Percentiles rank a stretch among this genome's conserved stretches.
Evolutionary conservation across 2,888 invertebrate species (phyloP).

Genomic region (Auanema sp.): DNA sequence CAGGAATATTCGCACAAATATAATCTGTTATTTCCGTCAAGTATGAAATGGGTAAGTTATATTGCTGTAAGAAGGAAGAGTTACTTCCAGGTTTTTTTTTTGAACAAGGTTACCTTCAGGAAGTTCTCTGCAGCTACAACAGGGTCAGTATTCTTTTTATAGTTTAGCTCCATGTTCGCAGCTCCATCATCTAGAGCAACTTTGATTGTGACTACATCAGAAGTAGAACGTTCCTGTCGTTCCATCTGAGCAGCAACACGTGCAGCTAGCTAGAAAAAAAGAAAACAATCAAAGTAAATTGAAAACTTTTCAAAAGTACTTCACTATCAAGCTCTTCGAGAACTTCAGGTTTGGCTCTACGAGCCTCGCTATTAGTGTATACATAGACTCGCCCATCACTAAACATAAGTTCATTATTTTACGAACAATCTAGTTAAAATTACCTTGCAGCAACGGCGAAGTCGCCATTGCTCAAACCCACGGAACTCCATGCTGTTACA

Average conservation of each 20-base stretch:
- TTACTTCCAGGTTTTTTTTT: neutral
- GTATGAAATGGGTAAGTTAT: slow-evolving; percentile 48
- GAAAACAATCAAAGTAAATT: neutral
- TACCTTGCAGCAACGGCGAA: slow-evolving; percentile 79
- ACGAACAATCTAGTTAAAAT: neutral
- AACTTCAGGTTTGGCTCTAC: slow-evolving; percentile 74
- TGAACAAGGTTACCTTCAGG: slow-evolving; percentile 26
- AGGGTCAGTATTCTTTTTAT: slow-evolving; percentile 56
- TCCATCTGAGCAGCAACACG: slow-evolving; percentile 25
- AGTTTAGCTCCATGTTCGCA: slow-evolving; percentile 46
- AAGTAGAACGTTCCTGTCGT: slow-evolving; percentile 13
- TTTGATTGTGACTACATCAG: slow-evolving; percentile 49
- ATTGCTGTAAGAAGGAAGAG: slow-evolving; percentile 29
- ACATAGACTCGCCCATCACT: slow-evolving; percentile 86
- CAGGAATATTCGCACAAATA: slow-evolving; percentile 49
- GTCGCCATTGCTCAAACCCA: slow-evolving; percentile 81
- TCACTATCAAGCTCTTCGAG: slow-evolving; percentile 76
- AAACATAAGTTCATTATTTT: slow-evolving; percentile 31
- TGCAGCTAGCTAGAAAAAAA: slow-evolving; percentile 62
- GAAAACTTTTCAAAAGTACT: slow-evolving; percentile 66
- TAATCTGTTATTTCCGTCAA: slow-evolving; percentile 51
- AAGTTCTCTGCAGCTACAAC: slow-evolving; percentile 51
- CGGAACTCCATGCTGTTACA: slow-evolving; percentile 85
- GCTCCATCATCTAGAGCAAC: slow-evolving; percentile 55
- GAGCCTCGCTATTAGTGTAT: slow-evolving; percentile 76